Base-by-base conservation (phyloP, 2,888 invertebrate genomes). In the Ectropis crepuscularia region DNA sequence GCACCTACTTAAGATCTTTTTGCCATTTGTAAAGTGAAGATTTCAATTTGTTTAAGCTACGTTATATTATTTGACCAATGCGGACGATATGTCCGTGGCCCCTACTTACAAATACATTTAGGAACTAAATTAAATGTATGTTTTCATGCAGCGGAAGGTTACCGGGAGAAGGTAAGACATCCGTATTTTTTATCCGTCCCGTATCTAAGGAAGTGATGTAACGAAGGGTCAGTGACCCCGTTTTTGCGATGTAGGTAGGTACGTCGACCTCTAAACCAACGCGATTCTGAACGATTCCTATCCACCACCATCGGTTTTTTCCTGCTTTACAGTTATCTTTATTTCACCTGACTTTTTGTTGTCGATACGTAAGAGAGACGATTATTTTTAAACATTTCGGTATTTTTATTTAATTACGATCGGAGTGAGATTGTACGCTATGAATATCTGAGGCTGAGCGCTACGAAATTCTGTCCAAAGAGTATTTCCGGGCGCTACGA, bases 231-330 rank as follows among this genome's bases (percentile, higher is more conserved):
- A 81, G 57, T 89, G 90, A 90, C 88, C 90, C 67, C 81, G 85
- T 89, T 74, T 88, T 90, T 90, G 85, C 77, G 67, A 68, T 81
- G 91, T 55, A 55, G 55, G 55, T 53, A 53, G 10, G 53, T 86
- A 80, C 90, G 80, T 79, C 87, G 90, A 90, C 87, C 92, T 79
- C 82, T 80, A 77, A 86, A 83, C 87, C 88, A 85, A 81, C 86
- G 82, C 82, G 88, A 82, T 88, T 81, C 57, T 45, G 51, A 64
- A 38, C 43, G 65, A 69, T 65, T 66, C 77, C 74, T 77, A 77
- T 81, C 77, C 76, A 78, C 71, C 73, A 77, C 75, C 73, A 74
- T 77, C 73, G 72, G 69, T 69, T 68, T 72, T 78, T 76, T 73
- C 72, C 61, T 64, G 69, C 61, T 74, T 74, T 76, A 69, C 75